Conservation (phyloP, 2,113 vertebrate species). For the Thalassoma bifasciatum region DNA sequence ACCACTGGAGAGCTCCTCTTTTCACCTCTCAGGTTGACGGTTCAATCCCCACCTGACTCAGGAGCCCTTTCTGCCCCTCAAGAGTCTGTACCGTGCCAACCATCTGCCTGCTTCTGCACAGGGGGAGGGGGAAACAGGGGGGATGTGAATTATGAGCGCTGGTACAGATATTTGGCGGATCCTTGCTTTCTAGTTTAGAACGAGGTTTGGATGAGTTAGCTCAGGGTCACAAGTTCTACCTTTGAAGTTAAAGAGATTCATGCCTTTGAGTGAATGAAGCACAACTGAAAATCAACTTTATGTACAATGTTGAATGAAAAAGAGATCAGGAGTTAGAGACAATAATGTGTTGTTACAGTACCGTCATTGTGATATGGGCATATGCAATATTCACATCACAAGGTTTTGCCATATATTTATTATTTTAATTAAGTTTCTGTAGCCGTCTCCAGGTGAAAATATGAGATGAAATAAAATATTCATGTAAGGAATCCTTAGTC, state of each 20-base stretch:
- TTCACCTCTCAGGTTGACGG: constrained; percentile 57
- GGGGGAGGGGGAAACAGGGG: constrained; percentile 3
- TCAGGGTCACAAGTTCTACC: constrained; percentile 22
- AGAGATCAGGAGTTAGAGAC: no score
- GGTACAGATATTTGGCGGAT: constrained; percentile 45
- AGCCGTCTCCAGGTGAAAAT: no score
- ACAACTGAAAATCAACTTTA: neutral
- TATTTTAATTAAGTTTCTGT: no score
- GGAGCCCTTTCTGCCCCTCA: constrained; percentile 9
- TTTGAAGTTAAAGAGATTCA: constrained; percentile 19
- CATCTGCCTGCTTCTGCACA: constrained; percentile 28
- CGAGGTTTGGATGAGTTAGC: neutral
- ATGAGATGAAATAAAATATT: no score
- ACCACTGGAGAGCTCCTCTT: constrained; percentile 18
- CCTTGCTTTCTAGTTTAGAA: constrained; percentile 8
- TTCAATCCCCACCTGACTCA: constrained; percentile 46
- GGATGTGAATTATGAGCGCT: constrained; percentile 32
- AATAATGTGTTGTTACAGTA: no score
- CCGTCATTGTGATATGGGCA: no score
- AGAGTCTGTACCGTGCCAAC: constrained; percentile 26
- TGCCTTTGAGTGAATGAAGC: neutral
- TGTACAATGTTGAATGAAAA: neutral
- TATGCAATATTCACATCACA: no score
- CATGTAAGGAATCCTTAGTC: no score
- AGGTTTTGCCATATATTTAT: no score